Percentiles rank a stretch among this genome's conserved stretches.
These are phyloP conservation scores for Machaerirhynchus nigripectus DNA, from an alignment of 2,113 vertebrate genomes.

Conservation along the genomic window DNA sequence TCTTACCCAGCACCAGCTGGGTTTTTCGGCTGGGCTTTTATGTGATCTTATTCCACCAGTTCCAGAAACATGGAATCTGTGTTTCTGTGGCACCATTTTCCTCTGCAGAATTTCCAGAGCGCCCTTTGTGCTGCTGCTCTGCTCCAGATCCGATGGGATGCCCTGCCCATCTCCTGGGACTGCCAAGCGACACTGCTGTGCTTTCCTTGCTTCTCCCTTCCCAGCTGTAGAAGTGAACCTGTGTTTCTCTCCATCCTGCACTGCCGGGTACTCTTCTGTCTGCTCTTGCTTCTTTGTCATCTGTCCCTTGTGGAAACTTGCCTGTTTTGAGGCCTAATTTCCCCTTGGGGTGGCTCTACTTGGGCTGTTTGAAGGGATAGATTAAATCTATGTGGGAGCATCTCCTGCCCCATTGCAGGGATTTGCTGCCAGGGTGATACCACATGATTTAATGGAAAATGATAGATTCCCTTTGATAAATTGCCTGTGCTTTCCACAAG, in stretches of 20 bases:
- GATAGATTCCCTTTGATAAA: not conserved
- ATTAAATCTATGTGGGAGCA: not conserved
- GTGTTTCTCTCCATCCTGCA: not conserved
- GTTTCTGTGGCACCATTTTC: not conserved
- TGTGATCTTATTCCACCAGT: not conserved
- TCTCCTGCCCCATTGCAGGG: not conserved
- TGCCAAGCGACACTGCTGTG: fast-evolving
- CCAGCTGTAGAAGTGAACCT: fast-evolving
- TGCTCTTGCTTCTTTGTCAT: not conserved
- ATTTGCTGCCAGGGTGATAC: not conserved
- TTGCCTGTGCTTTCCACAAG: fast-evolving
- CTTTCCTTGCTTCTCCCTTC: not conserved
- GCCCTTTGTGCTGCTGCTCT: not conserved
- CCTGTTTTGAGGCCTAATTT: not conserved
- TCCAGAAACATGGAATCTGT: not conserved
- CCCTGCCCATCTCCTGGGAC: not conserved
- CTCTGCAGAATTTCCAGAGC: not conserved
- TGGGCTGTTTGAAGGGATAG: not conserved
- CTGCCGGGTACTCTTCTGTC: fast-evolving
- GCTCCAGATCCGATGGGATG: not conserved
- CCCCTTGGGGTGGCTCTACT: not conserved
- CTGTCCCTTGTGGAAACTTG: not conserved
- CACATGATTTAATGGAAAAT: not conserved
- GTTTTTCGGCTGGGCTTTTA: fast-evolving
- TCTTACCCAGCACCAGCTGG: too few relatives aligned